Percentiles rank a stretch among this genome's conserved stretches.
phyloP scores from a whole-genome alignment of 1,140 invertebrate genomes.

The Galleria mellonella region DNA sequence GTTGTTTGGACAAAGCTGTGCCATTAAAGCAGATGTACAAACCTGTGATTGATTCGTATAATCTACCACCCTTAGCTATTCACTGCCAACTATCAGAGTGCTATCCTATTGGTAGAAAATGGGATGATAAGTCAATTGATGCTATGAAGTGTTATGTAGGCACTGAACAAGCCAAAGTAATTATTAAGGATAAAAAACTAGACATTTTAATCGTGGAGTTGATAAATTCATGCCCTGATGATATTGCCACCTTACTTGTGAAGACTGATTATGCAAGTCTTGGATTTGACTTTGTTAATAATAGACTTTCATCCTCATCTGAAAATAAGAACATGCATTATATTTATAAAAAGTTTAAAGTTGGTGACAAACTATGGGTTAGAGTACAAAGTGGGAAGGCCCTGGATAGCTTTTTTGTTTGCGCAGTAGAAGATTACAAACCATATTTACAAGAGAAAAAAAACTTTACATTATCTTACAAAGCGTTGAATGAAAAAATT shows the following conservation, averaged over 20 bases:
- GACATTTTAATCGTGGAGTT: constrained; percentile 4
- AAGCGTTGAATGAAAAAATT: neutral
- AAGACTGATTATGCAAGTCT: neutral
- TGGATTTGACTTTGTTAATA: neutral
- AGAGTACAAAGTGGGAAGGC: constrained; percentile 2
- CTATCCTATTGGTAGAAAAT: constrained; percentile 7
- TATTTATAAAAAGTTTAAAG: constrained; percentile 4
- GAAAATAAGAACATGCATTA: neutral
- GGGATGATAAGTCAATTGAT: constrained; percentile 8
- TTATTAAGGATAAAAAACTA: constrained; percentile 1
- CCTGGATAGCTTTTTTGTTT: constrained; percentile 3
- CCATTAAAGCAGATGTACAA: constrained; percentile 7
- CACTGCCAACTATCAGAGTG: constrained; percentile 21
- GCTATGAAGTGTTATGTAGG: constrained; percentile 19
- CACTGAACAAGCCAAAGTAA: constrained; percentile 8
- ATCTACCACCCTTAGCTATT: constrained; percentile 12
- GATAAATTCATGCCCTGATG: constrained; percentile 5
- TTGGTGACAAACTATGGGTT: constrained; percentile 2
- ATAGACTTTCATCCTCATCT: neutral
- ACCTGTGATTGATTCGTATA: neutral
- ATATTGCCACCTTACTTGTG: constrained; percentile 7
- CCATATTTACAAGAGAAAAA: neutral
- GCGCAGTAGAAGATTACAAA: neutral
- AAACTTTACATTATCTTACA: neutral
- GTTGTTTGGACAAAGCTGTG: constrained; percentile 11